Percentiles rank a stretch among this genome's conserved stretches.
These are phyloP conservation scores for Drosophila tripunctata DNA, from an alignment of 2,888 invertebrate genomes.

Conservation along the genomic window DNA sequence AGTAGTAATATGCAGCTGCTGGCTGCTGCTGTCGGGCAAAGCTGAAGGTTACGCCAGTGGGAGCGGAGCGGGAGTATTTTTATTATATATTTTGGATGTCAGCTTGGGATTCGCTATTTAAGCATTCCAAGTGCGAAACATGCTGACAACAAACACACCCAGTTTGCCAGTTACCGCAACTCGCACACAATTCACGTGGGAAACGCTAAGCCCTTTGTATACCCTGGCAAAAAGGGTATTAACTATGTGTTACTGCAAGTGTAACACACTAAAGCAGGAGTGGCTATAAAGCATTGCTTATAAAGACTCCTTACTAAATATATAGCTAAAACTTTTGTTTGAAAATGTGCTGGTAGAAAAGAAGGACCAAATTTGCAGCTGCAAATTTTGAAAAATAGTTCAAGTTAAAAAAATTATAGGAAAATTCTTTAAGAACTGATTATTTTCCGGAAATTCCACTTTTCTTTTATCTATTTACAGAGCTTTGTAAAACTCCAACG, in stretches of 20 bases:
- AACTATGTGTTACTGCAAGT: neutral
- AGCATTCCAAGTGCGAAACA: conserved; percentile 32
- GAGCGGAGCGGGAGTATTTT: conserved; percentile 26
- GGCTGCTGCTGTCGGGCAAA: conserved; percentile 19
- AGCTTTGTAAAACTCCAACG: neutral
- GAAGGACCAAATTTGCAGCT: too few relatives aligned
- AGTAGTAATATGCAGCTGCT: conserved; percentile 14
- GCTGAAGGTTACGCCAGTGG: conserved; percentile 59
- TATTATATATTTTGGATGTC: conserved; percentile 4
- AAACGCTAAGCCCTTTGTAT: conserved; percentile 25
- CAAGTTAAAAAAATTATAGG: too few relatives aligned
- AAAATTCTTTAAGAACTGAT: too few relatives aligned
- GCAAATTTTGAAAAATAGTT: too few relatives aligned
- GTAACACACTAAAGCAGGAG: neutral
- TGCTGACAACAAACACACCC: conserved; percentile 22
- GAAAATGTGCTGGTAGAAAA: too few relatives aligned
- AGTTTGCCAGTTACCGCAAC: conserved; percentile 13
- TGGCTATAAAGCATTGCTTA: neutral
- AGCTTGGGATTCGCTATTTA: conserved; percentile 21
- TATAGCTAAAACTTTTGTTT: too few relatives aligned
- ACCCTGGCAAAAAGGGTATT: neutral
- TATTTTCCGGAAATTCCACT: too few relatives aligned
- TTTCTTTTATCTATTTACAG: too few relatives aligned
- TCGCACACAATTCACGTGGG: conserved; percentile 26
- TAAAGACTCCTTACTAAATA: too few relatives aligned